Conservation (phyloP, 1,140 invertebrate genomes). For the Cydia splendana region DNA sequence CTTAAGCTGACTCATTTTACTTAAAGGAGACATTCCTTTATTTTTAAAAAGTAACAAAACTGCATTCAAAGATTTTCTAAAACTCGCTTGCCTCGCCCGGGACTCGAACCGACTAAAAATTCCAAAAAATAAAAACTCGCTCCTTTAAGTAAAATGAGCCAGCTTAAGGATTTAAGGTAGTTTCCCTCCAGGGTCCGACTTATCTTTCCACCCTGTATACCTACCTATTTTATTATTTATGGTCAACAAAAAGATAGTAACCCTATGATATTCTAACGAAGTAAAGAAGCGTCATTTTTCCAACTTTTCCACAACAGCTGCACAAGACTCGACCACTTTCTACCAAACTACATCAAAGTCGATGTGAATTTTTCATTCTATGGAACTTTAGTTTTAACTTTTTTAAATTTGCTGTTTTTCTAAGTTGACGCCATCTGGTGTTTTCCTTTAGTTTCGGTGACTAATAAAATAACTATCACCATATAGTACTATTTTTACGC, state of each 20-base stretch:
- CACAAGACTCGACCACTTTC: neutral
- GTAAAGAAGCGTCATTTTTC: neutral
- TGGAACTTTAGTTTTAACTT: neutral
- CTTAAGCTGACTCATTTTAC: too few relatives aligned
- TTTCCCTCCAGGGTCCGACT: too few relatives aligned
- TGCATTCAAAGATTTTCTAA: too few relatives aligned
- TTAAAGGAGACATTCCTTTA: too few relatives aligned
- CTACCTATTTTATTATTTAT: too few relatives aligned
- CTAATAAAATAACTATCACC: neutral
- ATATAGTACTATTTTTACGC: neutral
- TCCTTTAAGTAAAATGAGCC: too few relatives aligned
- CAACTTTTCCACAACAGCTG: neutral
- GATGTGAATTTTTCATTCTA: slow-evolving; percentile 26
- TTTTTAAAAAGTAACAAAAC: too few relatives aligned
- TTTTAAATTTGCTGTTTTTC: neutral
- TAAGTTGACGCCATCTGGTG: neutral
- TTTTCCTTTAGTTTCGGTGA: neutral
- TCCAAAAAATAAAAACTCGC: too few relatives aligned
- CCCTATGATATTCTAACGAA: neutral
- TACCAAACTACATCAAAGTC: slow-evolving; percentile 12
- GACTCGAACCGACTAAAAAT: too few relatives aligned
- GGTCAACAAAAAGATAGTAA: neutral
- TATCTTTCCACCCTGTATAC: too few relatives aligned
- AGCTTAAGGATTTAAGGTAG: too few relatives aligned
- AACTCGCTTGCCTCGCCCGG: too few relatives aligned